Base-by-base conservation (phyloP, 2,797 vertebrate species). In the Syndactyla subalaris region DNA sequence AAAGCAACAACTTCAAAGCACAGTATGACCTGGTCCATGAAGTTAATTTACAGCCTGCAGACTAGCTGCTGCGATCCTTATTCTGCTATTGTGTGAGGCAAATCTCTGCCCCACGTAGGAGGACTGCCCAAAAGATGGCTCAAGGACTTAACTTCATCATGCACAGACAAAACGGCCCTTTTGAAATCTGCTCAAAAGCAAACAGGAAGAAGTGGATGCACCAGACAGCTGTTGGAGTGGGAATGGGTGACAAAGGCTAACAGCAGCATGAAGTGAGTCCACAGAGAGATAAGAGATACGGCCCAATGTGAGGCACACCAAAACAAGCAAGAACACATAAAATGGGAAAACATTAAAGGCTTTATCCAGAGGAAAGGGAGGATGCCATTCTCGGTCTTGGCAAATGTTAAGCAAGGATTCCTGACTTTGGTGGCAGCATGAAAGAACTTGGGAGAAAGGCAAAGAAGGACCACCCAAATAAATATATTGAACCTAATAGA, bases 41-140 rank as follows among this genome's bases (percentile, higher is more conserved):
- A 85, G 95, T 68, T 94, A 95, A 96, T 96, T 96, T 96, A 95
- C 85, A 94, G 92, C 74, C 89, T 65, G 30, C 45, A 93, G 89
- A 86, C 79, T 71, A 11, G 7, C 49, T 84, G 77, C 85, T 85
- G 80, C 10, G 14, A 88, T 86, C 59, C 67, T 72, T 74, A 68
- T 79, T 90, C 89, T 88, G 67, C 88, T 92, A 57, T 93, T 94
- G 89, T 93, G 79, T 38, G 74, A 90, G 63, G 59, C 32, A 92
- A 95, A 93, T 82, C 70, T 73, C 88, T 71, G 74, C 41, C 77
- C 85, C 88, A 82, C 6, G 3, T 83, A 78, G 75, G 92, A 92
- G 68, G 61, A 96, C 84, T 71, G 76, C 59, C 52, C 13, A 0
- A 75, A 91, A 85, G 71, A 90, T 1, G 2, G 76, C 66, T 93